Evolutionary conservation across 2,888 invertebrate genomes (phyloP), one percentile per base, ranked within the genome.

Genomic region (Choreutis nemorana): DNA sequence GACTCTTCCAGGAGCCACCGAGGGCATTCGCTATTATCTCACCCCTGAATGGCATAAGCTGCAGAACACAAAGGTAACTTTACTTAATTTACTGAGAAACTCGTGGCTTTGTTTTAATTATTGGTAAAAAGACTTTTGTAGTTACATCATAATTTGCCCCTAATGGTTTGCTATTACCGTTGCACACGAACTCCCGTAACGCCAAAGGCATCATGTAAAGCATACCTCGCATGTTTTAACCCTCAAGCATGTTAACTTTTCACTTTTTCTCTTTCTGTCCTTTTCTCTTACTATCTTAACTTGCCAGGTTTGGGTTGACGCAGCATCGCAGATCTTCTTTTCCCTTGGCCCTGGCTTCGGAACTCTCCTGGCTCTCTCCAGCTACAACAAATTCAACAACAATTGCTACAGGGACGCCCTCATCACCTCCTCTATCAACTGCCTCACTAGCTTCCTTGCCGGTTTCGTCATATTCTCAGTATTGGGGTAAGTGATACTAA

Each of bases 401-500:
- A 95, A 95, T 67, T 89, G 88, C 60, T 89, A 88, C 61, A 85
- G 94, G 29, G 95, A 95, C 66, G 95, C 95, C 3, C 80, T 96
- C 36, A 81, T 94, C 36, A 95, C 95, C 1, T 92, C 93, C 49
- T 87, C 86, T 40, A 91, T 96, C 54, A 96, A 96, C 73, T 94
- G 94, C 50, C 77, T 91, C 39, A 96, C 95, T 6, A 95, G 94
- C 58, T 94, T 96, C 62, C 80, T 95, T 28, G 94, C 95, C 1
- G 95, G 95, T 4, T 95, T 96, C 51, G 95, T 95, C 32, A 95
- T 95, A 42, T 96, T 96, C 67, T 93, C 94, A 3, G 94, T 95
- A 28, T 79, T 96, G 44, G 97, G 97, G 60, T 85, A 54, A 72
- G 68, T 47, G n/a, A n/a, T n/a, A n/a, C n/a, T n/a, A n/a, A n/a